Evolutionary conservation across 2,797 vertebrate species (phyloP).

Genomic region (Perodicticus potto): DNA sequence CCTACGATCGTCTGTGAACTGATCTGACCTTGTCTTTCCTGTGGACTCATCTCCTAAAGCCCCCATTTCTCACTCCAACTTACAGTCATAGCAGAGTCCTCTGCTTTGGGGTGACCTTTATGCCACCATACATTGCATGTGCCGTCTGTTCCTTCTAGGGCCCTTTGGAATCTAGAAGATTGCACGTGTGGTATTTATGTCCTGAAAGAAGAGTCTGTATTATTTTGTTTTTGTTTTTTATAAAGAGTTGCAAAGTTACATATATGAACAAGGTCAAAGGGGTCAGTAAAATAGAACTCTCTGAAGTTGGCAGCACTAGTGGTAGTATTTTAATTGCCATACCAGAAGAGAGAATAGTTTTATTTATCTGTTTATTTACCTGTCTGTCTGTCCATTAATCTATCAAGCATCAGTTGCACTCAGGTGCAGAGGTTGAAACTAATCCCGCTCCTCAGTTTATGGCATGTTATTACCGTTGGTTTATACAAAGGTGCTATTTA

Average conservation of each 20-base stretch:
- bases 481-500: neutral
- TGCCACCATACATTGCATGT: neutral
- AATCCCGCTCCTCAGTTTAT: neutral
- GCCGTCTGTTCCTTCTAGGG: neutral
- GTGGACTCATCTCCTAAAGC: neutral
- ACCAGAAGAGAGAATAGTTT: neutral
- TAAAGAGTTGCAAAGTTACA: constrained; percentile 44
- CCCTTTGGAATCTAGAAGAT: neutral
- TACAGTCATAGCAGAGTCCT: neutral
- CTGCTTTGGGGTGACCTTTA: neutral
- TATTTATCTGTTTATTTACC: neutral
- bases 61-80: neutral
- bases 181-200: neutral
- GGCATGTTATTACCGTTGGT: neutral
- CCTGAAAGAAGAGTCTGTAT: neutral
- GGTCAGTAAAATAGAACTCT: constrained; percentile 1
- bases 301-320: neutral
- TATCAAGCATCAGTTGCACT: neutral
- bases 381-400: neutral
- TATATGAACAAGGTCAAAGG: neutral
- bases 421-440: neutral
- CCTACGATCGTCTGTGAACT: neutral
- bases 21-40: neutral
- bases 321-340: neutral
- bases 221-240: constrained; percentile 1